Base-by-base conservation (phyloP, 2,888 invertebrate species). In the Fabriciana adippe region DNA sequence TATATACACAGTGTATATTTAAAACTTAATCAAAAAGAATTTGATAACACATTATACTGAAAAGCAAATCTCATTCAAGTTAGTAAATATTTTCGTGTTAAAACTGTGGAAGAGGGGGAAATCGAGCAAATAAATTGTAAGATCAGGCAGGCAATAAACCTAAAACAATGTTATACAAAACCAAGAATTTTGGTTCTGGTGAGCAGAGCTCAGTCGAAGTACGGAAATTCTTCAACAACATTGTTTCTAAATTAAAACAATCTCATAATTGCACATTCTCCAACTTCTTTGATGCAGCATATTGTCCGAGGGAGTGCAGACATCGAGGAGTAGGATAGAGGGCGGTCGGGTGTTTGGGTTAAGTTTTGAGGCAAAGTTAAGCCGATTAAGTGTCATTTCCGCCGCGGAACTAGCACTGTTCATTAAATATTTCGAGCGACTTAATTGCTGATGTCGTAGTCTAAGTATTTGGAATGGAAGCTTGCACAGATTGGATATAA, bases 191-290 rank as follows among this genome's bases (percentile, higher is more conserved):
- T 85, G 89, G 88, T 87, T 90, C 87, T 85, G 85, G 89, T 86
- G 88, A 87, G 80, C 79, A 80, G 81, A 87, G 86, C 86, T 86
- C 79, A 85, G 82, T 87, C 82, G 79, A 82, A 89, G 88, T 85
- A 85, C 84, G 88, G 83, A 86, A 88, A 90, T 91, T 91, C 90
- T 90, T 90, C 81, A 82, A 80, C 86, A 90, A 90, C 91, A 90
- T 90, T 92, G 92, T 92, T 92, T 88, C 89, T 85, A 91, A 92
- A 92, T 92, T 92, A 91, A 92, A 92, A 92, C 92, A 91, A 92
- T 90, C 91, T 92, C 89, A 90, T 92, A 91, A 92, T 92, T 91
- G 91, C 91, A 90, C 89, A 92, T 92, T 92, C 92, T 85, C 83
- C 71, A 86, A 89, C 86, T 89, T 90, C 88, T 91, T 91, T 90